Evolutionary conservation across 2,113 vertebrate genomes (phyloP), one percentile per base, ranked within the genome.

Genomic region (Ceuthmochares aereus): DNA sequence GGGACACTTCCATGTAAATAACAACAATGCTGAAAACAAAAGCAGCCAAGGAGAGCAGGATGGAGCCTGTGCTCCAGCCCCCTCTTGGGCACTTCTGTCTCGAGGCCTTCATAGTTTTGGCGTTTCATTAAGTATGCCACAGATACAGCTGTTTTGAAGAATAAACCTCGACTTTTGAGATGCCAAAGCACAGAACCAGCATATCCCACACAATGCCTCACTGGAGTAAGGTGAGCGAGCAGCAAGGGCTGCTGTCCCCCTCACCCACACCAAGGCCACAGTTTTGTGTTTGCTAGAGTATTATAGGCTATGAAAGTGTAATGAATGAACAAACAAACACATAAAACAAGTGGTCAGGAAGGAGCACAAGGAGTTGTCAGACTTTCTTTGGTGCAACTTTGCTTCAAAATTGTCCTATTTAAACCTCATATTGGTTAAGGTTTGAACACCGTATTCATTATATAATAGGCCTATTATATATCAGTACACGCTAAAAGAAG

Each of bases 381-480:
- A 89, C 87, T 92, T 90, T 96, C 34, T 96, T 91, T 91, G 96
- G 89, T 81, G 87, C 89, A 94, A 79, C 66, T 96, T 95, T 94
- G 81, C 90, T 97, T 90, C 96, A 83, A 95, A 96, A 96, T 82
- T 55, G 51, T 85, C 36, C 49, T 89, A 12, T 75, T 96, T 96
- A 84, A 58, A 56, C 70, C 97, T 98, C 97, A 97, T 98, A 98
- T 97, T 98, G 98, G 97, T 97, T 97, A 97, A 95, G 83, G 88
- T 97, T 78, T 74, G 84, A 93, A 76, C 75, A 82, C 16, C 6
- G 0, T 68, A 87, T 79, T 91, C 4, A 16, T 62, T 89, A 81
- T 78, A 82, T 56, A 63, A 90, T 68, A 95, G 62, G 36, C 89
- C 75, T 92, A 82, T 94, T 81, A 90, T 89, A 34, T 93, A 95